Conservation (phyloP, 2,888 invertebrate species). For the Lepidocyrtinus sp. region DNA sequence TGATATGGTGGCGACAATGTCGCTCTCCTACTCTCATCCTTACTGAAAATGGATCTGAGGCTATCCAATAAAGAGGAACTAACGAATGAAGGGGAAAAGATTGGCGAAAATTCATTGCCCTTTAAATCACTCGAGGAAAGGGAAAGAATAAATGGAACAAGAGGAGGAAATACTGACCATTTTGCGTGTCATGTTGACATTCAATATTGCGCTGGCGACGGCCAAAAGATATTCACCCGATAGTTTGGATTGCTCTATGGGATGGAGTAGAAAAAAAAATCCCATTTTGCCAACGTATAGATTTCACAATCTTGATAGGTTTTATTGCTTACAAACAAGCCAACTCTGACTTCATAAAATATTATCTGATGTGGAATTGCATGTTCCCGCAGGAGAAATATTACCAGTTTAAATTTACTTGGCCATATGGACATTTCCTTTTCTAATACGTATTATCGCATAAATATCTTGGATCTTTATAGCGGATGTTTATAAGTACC, state of each 20-base stretch:
- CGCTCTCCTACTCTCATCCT: neutral
- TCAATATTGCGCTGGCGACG: conserved; percentile 37
- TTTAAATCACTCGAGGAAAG: conserved; percentile 42
- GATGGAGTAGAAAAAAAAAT: too few species aligned
- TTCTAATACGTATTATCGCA: too few species aligned
- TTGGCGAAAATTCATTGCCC: conserved; percentile 54
- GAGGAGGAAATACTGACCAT: conserved; percentile 48
- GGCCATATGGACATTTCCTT: too few species aligned
- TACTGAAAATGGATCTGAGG: too few species aligned
- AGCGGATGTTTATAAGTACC: too few species aligned
- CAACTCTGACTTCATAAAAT: too few species aligned
- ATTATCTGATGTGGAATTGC: too few species aligned
- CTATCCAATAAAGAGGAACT: too few species aligned
- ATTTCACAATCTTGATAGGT: conserved; percentile 18
- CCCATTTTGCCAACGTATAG: conserved; percentile 8
- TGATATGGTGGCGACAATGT: conserved; percentile 21
- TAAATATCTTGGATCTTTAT: too few species aligned
- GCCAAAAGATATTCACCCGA: conserved; percentile 18
- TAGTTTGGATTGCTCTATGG: conserved; percentile 19
- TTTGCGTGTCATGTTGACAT: conserved; percentile 52
- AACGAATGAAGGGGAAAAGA: conserved; percentile 25
- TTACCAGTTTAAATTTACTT: too few species aligned
- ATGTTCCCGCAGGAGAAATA: too few species aligned
- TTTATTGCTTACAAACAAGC: conserved; percentile 35
- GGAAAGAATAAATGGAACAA: too few species aligned